Evolutionary conservation across 1,140 invertebrate genomes (phyloP), one percentile per base, ranked within the genome.

Genomic region (Triops cancriformis): DNA sequence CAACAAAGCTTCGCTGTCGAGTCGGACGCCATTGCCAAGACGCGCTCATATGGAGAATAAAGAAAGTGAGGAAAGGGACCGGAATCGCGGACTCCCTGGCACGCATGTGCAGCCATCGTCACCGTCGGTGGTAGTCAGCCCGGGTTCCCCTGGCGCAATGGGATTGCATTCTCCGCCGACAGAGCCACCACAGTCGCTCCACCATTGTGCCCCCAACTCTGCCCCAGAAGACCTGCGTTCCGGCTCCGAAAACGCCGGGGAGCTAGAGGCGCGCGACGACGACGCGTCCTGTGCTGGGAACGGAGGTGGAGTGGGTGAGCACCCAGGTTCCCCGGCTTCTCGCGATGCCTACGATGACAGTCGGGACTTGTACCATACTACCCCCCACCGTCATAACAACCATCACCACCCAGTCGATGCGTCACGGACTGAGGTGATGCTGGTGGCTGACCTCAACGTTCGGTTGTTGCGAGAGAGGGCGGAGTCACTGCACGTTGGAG

Each of bases 381-480:
- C 51, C 51, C 51, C 51, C 51, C 51, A 64, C 51, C 51, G 51
- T 64, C 51, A 64, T 64, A 64, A 64, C 51, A 18, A 64, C 51
- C 51, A 64, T 64, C 51, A 64, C 51, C 51, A 64, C 51, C 51
- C 51, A 23, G n/a, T 18, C 51, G 51, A 64, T 18, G 51, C 51
- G 51, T 64, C 51, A 18, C 51, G 51, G 23, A 23, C 51, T 23
- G 51, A 64, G 51, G 51, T 64, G 51, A 64, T 64, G 51, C 51
- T 64, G 51, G 51, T 64, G 51, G 51, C 51, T 64, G 51, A 64
- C 51, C 51, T 64, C 51, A 64, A 64, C 51, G 51, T 64, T 64
- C 51, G 51, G 51, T 64, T 64, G 51, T 64, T 64, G 14, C 51
- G 51, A 64, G 51, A 64, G 23, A 64, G 51, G 51, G 51, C 51